Evolutionary conservation across 2,113 vertebrate genomes (phyloP), one percentile per base, ranked within the genome.

Genomic region (Limanda limanda): DNA sequence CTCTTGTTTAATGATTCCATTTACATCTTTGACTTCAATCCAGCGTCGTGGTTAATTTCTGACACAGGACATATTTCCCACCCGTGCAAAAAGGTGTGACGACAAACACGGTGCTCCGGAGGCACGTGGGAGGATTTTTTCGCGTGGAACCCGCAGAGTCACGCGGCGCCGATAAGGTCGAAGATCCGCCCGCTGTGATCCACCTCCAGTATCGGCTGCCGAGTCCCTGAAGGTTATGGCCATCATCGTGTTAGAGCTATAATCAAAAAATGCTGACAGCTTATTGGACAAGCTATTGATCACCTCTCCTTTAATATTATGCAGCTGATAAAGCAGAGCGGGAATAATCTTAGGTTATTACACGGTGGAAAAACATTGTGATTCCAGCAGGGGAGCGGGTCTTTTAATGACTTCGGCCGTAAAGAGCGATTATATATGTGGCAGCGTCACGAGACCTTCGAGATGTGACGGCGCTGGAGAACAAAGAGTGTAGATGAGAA

Each of bases 281-380:
- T 92, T 88, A 93, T 90, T 91, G 92, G 89, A 91, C 79, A 85
- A 82, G 69, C 67, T 93, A 94, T 93, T 90, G 94, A 94, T 94
- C 83, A 85, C 47, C 74, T 84, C 73, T 72, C 17, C 86, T 91
- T 89, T 88, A 91, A 90, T 92, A 86, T 78, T 80, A 92, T 88
- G 79, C 87, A 74, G 86, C 87, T 78, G 81, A 87, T 89, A 90
- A 91, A 82, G 78, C 72, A 69, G 61, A 60, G 71, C 35, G 76
- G 74, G 82, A 88, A 86, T 86, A 89, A 86, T 86, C 76, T 87
- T 68, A n/a, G 20, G 81, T 85, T 83, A 84, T 84, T 73, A 70
- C 48, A 54, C 35, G n/a, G 54, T 73, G 79, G 76, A 55, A 88
- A 86, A 86, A 86, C 48, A 76, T 52, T 31, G 5, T 24, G 71